Evolutionary conservation across 2,888 invertebrate genomes (phyloP).

Genomic region (Calephelis perditalis): DNA sequence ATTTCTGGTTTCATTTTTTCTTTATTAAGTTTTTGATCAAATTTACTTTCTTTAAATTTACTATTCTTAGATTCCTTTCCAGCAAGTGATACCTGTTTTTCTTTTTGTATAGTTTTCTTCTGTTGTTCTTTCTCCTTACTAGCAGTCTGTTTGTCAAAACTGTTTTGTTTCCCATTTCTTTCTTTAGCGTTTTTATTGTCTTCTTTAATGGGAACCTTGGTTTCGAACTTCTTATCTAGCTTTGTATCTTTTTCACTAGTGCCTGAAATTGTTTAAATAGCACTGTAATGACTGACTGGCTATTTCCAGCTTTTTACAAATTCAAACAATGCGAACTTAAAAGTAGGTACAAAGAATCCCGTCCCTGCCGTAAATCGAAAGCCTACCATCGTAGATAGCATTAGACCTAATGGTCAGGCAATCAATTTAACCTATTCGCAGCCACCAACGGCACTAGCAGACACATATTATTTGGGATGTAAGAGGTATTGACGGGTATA

Average conservation of each 20-base stretch:
- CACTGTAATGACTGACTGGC: too few relatives aligned
- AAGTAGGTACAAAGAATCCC: too few relatives aligned
- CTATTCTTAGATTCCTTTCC: conserved; percentile 15
- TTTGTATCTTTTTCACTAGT: conserved; percentile 17
- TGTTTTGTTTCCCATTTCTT: conserved; percentile 23
- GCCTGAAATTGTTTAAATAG: conserved; percentile 21
- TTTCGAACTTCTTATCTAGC: conserved; percentile 23
- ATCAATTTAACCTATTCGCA: too few relatives aligned
- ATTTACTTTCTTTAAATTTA: conserved; percentile 23
- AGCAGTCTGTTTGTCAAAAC: conserved; percentile 24
- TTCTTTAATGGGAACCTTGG: conserved; percentile 20
- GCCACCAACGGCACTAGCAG: too few relatives aligned
- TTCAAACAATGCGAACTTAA: too few relatives aligned
- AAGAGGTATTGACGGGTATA: too few relatives aligned
- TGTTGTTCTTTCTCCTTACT: conserved; percentile 19
- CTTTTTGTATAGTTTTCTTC: conserved; percentile 22
- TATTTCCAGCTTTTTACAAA: too few relatives aligned
- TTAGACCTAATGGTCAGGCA: too few relatives aligned
- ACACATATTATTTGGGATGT: too few relatives aligned
- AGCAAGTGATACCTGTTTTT: conserved; percentile 7
- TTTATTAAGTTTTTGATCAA: conserved; percentile 27
- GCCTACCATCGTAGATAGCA: too few relatives aligned
- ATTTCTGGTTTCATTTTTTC: conserved; percentile 46
- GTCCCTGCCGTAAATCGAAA: too few relatives aligned
- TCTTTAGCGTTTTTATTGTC: conserved; percentile 27